Percentiles rank a stretch among this genome's conserved stretches.
Conservation (phyloP, 2,797 vertebrate species). For the Heliangelus exortis region DNA sequence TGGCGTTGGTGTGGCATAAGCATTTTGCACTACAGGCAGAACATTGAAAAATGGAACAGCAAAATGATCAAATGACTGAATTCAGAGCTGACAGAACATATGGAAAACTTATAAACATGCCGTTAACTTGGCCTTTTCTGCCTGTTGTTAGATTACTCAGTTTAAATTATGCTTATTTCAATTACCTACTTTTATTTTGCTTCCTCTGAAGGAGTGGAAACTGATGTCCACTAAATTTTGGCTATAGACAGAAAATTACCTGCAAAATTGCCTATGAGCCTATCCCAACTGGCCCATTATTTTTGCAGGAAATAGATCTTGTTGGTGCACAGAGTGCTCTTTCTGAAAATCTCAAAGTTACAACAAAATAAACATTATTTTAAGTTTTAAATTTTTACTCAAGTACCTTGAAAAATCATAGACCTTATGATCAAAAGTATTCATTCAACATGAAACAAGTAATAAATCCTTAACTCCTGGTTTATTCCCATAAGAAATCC, state of each 20-base stretch:
- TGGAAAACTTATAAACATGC: conserved; percentile 28
- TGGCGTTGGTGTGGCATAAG: conserved; percentile 8
- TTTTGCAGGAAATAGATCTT: background rate
- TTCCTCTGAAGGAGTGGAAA: background rate
- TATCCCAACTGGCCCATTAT: background rate
- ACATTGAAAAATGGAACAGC: background rate
- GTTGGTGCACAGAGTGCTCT: background rate
- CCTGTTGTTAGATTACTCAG: background rate
- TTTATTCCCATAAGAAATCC: conserved; percentile 27
- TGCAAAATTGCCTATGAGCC: background rate
- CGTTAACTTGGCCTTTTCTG: conserved; percentile 8
- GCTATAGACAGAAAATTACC: background rate
- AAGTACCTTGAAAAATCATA: background rate
- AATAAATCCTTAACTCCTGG: background rate
- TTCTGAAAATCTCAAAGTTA: background rate
- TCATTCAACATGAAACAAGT: background rate
- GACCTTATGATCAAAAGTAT: background rate
- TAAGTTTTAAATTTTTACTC: background rate
- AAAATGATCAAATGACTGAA: conserved; percentile 43
- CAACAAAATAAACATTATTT: background rate
- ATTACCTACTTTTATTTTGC: background rate
- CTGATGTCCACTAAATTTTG: background rate
- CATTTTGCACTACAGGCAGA: conserved; percentile 40
- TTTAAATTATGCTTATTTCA: background rate
- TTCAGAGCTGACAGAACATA: conserved; percentile 46